Percentiles rank a stretch among this genome's conserved stretches.
Conservation (phyloP, 2,113 vertebrate genomes). For the Ifrita kowaldi region DNA sequence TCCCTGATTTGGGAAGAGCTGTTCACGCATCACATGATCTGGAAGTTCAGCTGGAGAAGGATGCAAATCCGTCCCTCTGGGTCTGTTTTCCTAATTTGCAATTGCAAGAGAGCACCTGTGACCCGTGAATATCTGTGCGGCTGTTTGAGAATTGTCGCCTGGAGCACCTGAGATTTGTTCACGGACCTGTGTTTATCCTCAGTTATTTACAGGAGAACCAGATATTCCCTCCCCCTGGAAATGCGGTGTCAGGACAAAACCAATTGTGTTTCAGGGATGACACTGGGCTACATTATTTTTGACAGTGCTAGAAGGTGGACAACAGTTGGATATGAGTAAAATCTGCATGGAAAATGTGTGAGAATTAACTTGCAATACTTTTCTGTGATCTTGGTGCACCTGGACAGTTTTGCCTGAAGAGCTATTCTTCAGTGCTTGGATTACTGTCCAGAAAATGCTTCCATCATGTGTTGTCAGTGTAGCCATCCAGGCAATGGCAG, state of each 20-base stretch:
- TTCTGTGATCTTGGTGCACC: neutral
- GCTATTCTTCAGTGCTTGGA: neutral
- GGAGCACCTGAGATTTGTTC: neutral
- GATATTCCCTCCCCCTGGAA: neutral
- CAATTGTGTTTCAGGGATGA: neutral
- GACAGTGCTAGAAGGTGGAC: neutral
- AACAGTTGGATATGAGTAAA: neutral
- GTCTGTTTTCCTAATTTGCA: neutral
- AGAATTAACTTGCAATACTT: neutral
- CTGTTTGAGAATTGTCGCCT: neutral
- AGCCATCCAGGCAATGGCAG: neutral
- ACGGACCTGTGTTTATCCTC: neutral
- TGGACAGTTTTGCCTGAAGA: neutral
- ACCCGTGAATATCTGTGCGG: neutral
- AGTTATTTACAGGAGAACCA: neutral
- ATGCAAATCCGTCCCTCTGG: neutral
- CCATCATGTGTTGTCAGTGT: accelerated
- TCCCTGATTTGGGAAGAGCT: neutral
- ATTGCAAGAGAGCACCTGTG: neutral
- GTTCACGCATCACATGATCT: neutral
- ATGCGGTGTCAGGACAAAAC: neutral
- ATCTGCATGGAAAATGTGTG: neutral
- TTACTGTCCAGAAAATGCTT: neutral
- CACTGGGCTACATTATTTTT: too few relatives aligned
- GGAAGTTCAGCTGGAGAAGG: neutral